These are phyloP conservation scores for Melikaiella ostensackeni DNA, from an alignment of 2,888 invertebrate species.

Conservation along the genomic window DNA sequence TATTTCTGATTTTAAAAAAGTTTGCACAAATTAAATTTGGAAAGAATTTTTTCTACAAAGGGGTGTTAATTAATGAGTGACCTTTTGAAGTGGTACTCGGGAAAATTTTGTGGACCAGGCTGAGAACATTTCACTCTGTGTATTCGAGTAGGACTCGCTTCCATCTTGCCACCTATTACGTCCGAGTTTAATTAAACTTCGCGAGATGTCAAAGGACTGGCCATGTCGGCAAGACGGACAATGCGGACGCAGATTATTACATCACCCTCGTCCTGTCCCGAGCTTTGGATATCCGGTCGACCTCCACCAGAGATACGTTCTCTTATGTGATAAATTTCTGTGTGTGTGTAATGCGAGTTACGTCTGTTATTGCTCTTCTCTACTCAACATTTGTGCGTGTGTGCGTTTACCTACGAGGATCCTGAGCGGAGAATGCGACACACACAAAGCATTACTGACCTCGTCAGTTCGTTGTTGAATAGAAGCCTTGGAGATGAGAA, in stretches of 20 bases:
- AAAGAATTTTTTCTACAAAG: not conserved
- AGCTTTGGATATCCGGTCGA: constrained; percentile 48
- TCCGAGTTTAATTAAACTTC: constrained; percentile 76
- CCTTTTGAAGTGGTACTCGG: not conserved
- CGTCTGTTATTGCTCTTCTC: constrained; percentile 29
- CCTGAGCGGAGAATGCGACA: constrained; percentile 16
- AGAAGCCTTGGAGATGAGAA: constrained; percentile 23
- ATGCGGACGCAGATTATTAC: constrained; percentile 77
- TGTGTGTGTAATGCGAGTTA: constrained; percentile 39
- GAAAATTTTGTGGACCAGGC: not conserved
- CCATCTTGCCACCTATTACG: constrained; percentile 61
- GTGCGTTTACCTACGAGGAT: constrained; percentile 14
- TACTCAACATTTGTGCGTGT: constrained; percentile 23
- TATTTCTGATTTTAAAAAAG: no score
- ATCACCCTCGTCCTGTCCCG: constrained; percentile 68
- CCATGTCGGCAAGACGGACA: constrained; percentile 75
- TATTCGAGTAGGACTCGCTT: constrained; percentile 38
- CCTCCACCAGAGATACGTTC: constrained; percentile 17
- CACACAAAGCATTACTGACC: constrained; percentile 35
- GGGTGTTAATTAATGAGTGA: not conserved
- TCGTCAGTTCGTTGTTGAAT: constrained; percentile 36
- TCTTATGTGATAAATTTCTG: constrained; percentile 39
- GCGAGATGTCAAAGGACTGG: constrained; percentile 75
- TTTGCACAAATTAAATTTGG: not conserved
- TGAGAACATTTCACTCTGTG: constrained; percentile 29